These are phyloP conservation scores for Acipenser ruthenus DNA, from an alignment of 2,797 vertebrate genomes.

Conservation along the genomic window DNA sequence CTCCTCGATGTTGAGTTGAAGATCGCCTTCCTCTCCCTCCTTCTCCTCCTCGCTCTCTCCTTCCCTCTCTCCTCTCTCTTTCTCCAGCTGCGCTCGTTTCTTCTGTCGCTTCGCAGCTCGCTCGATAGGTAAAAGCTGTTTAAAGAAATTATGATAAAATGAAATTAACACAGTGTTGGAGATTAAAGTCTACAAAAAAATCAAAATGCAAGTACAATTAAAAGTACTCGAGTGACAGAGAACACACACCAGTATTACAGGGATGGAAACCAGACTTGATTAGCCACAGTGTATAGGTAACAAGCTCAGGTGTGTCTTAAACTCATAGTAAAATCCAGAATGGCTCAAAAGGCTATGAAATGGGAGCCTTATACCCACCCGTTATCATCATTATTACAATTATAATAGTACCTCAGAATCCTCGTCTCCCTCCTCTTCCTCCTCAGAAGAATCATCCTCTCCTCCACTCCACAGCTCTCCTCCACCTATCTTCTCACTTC, in stretches of 20 bases:
- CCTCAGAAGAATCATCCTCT: conserved; percentile 34
- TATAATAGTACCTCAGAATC: conserved; percentile 43
- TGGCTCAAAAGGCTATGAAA: too few relatives aligned
- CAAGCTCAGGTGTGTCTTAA: too few relatives aligned
- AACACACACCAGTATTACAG: neutral
- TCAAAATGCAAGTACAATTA: neutral
- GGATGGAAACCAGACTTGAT: too few relatives aligned
- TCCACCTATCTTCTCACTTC: conserved; percentile 24
- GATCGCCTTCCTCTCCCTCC: conserved; percentile 36
- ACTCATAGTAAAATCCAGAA: too few relatives aligned
- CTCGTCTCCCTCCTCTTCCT: conserved; percentile 57
- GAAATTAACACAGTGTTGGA: neutral
- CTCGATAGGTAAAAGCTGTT: conserved; percentile 89
- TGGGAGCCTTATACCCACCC: too few relatives aligned
- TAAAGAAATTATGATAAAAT: neutral
- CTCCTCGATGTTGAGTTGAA: conserved; percentile 77
- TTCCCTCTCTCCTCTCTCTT: conserved; percentile 43
- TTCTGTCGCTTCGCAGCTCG: conserved; percentile 79
- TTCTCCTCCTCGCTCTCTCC: conserved; percentile 56
- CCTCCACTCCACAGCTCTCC: conserved; percentile 43
- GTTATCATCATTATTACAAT: too few relatives aligned
- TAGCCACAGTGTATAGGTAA: too few relatives aligned
- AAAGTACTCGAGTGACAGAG: neutral
- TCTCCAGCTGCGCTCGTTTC: conserved; percentile 30
- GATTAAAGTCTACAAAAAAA: conserved; percentile 10